phyloP scores from a whole-genome alignment of 2,113 vertebrate genomes.

The Cnemophilus loriae region DNA sequence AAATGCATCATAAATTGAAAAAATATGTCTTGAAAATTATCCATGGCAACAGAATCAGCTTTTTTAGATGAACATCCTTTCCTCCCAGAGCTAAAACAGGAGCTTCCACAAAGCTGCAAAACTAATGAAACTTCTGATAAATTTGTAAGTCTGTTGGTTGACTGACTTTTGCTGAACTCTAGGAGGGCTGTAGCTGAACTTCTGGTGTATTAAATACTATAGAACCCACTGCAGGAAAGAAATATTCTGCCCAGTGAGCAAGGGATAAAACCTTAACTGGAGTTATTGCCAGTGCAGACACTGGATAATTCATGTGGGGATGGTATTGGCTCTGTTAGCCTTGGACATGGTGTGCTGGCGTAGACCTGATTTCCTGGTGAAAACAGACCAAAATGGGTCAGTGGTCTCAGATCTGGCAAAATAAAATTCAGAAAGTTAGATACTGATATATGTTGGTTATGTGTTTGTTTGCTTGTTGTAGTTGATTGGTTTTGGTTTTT shows the following conservation, averaged over 20 bases:
- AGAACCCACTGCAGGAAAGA: neutral
- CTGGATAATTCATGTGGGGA: neutral
- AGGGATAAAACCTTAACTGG: neutral
- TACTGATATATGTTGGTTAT: neutral
- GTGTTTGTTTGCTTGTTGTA: neutral
- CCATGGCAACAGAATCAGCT: neutral
- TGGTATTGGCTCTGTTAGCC: neutral
- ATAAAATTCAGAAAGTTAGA: neutral
- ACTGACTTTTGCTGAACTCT: neutral
- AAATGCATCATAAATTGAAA: neutral
- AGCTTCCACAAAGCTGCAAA: neutral
- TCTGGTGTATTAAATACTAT: neutral
- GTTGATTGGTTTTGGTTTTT: neutral
- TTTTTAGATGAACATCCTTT: neutral
- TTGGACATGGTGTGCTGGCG: rapidly evolving
- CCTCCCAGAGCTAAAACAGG: neutral
- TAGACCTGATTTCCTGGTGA: neutral
- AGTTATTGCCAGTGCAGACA: neutral
- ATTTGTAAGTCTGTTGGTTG: neutral
- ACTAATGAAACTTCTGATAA: neutral
- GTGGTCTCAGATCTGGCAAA: neutral
- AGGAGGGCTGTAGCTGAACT: neutral
- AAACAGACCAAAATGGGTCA: neutral
- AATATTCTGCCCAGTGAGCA: neutral
- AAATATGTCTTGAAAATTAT: neutral